A percentile compares a stretch with the other conserved stretches of the same genome.
Evolutionary conservation across 2,113 vertebrate genomes (phyloP).

Genomic region (Hypanus sabinus): DNA sequence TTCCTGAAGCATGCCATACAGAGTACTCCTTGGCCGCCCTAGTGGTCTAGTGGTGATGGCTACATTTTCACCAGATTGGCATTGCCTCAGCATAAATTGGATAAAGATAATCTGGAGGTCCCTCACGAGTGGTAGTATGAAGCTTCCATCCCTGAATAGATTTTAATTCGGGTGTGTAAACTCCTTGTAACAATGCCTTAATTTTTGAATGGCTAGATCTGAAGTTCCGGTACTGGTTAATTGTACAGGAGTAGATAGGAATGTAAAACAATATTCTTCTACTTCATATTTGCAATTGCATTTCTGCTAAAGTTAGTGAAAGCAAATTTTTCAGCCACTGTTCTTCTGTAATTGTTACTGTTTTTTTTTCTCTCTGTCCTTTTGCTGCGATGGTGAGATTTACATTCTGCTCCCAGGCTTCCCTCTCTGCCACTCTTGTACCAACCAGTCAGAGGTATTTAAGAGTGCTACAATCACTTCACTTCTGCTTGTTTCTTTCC

Average conservation of each 20-base stretch:
- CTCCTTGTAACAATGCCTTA: not conserved
- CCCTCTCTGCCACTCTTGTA: constrained; percentile 28
- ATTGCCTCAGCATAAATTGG: not conserved
- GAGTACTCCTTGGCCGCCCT: not conserved
- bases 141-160: not conserved
- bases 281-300: not conserved
- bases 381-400: constrained; percentile 33
- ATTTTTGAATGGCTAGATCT: not conserved
- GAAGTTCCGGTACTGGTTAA: not conserved
- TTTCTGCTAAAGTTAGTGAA: constrained; percentile 14
- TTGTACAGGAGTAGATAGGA: not conserved
- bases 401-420: constrained; percentile 29
- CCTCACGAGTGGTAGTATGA: not conserved
- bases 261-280: not conserved
- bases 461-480: constrained; percentile 26
- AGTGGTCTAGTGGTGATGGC: not conserved
- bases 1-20: not conserved
- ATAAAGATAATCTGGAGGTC: not conserved
- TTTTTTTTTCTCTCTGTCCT: constrained; percentile 30
- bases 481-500: constrained; percentile 17
- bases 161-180: not conserved
- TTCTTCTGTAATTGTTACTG: constrained; percentile 24
- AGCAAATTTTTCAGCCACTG: not conserved
- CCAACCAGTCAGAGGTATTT: constrained; percentile 34
- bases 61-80: not conserved